Evolutionary conservation across 2,113 vertebrate genomes (phyloP).

Genomic region (Hemichromis elongatus): DNA sequence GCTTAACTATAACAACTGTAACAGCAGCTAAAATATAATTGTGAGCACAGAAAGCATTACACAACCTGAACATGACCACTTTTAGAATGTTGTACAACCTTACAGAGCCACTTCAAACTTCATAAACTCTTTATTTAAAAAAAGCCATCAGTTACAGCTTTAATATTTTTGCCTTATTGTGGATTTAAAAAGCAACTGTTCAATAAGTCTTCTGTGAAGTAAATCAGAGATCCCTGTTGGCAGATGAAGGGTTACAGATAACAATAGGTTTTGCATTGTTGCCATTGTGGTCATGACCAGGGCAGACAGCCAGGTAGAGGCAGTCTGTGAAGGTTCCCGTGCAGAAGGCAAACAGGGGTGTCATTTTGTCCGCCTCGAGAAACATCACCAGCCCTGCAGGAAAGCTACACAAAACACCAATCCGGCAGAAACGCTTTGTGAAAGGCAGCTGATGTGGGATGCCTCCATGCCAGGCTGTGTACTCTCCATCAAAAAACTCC

Average conservation of each 20-base stretch:
- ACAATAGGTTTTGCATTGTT: slow-evolving; percentile 65
- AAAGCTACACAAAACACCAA: slow-evolving; percentile 82
- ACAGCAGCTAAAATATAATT: neutral
- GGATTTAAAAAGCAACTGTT: neutral
- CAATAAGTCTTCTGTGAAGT: neutral
- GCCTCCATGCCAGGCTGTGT: slow-evolving; percentile 75
- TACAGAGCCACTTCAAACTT: neutral
- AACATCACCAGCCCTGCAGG: slow-evolving; percentile 78
- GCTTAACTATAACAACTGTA: neutral
- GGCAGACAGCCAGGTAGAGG: slow-evolving; percentile 72
- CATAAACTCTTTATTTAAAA: neutral
- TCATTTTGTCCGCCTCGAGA: slow-evolving; percentile 77
- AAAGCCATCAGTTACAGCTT: neutral
- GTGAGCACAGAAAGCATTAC: neutral
- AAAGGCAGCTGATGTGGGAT: slow-evolving; percentile 57
- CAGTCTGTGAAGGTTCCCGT: slow-evolving; percentile 66
- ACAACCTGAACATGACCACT: neutral
- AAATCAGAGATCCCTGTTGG: slow-evolving; percentile 23
- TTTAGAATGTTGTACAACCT: neutral
- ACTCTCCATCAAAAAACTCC: slow-evolving; percentile 81
- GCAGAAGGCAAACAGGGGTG: slow-evolving; percentile 79
- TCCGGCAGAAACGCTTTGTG: slow-evolving; percentile 52
- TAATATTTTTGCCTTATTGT: neutral
- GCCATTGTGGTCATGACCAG: slow-evolving; percentile 72
- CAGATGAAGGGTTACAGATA: slow-evolving; percentile 55